Evolutionary conservation across 2,797 vertebrate genomes (phyloP).

Genomic region (Alcedo quadribrachys): DNA sequence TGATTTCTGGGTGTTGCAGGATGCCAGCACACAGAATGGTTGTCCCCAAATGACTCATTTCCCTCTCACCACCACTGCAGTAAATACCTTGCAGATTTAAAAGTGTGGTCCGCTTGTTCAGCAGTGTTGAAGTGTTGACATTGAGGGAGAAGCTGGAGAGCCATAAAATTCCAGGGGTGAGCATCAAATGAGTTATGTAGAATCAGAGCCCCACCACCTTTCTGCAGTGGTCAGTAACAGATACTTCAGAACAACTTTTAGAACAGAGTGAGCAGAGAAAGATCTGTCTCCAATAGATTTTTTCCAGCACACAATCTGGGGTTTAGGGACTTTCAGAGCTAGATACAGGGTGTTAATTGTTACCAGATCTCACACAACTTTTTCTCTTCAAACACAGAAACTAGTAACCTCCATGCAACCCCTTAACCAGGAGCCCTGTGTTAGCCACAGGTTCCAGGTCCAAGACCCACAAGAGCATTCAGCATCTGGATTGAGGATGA

Average conservation of each 20-base stretch:
- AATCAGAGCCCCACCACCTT: neutral
- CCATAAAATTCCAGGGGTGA: neutral
- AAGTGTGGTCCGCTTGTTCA: neutral
- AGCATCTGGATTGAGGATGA: neutral
- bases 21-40: neutral
- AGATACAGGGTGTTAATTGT: neutral
- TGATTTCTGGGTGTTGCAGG: neutral
- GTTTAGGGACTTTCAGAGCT: neutral
- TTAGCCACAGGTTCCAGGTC: neutral
- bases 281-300: neutral
- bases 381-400: neutral
- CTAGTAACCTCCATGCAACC: neutral
- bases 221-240: neutral
- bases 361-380: fast-evolving
- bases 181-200: neutral
- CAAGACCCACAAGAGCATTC: fast-evolving
- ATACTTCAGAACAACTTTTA: neutral
- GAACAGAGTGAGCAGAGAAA: neutral
- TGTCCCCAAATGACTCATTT: neutral
- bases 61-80: neutral
- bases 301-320: neutral
- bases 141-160: neutral
- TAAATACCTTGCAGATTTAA: neutral
- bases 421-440: neutral
- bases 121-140: neutral